Percentiles rank a stretch among this genome's conserved stretches.
phyloP scores from a whole-genome alignment of 2,113 vertebrate genomes.

The Pygoscelis antarcticus region DNA sequence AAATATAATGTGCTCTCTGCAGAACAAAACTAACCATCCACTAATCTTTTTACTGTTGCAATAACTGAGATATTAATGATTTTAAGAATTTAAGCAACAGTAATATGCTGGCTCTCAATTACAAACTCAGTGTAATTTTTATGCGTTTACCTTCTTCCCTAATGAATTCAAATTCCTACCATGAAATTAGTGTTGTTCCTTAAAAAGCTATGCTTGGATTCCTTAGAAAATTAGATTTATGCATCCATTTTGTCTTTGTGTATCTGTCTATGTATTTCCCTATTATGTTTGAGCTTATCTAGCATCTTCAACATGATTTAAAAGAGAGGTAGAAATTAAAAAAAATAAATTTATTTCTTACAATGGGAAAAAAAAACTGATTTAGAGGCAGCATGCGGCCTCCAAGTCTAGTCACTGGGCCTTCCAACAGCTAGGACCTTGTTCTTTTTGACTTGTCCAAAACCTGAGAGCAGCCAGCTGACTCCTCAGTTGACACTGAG shows the following conservation, averaged over 20 bases:
- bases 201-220: not conserved
- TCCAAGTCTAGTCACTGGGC: not conserved
- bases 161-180: not conserved
- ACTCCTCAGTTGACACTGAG: not conserved
- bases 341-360: not conserved
- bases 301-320: not conserved
- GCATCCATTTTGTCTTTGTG: not conserved
- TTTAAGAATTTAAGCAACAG: not conserved
- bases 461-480: not conserved
- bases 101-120: not conserved
- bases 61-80: not conserved
- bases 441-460: not conserved
- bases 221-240: not conserved
- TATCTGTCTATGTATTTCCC: not conserved
- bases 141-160: not conserved
- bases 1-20: not conserved
- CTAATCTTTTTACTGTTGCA: not conserved
- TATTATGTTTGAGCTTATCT: not conserved
- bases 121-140: not conserved
- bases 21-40: not conserved
- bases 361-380: rapidly evolving
- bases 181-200: not conserved
- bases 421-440: not conserved
- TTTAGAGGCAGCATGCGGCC: not conserved
- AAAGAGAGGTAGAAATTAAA: not conserved